These are phyloP conservation scores for Myotis lucifugus DNA, from an alignment of 2,113 vertebrate genomes.

Conservation along the genomic window DNA sequence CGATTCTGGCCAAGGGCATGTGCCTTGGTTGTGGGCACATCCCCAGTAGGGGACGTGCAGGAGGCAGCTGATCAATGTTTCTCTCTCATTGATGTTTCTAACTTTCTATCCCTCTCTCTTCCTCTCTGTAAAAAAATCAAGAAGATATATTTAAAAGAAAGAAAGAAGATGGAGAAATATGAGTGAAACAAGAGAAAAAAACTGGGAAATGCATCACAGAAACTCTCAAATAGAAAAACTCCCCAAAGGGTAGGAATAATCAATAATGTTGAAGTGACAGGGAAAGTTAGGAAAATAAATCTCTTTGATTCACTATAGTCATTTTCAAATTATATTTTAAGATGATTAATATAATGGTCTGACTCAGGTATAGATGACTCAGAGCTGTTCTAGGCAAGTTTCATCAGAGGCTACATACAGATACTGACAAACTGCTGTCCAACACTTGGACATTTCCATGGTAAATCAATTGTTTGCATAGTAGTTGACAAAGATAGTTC, in stretches of 20 bases:
- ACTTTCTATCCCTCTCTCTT: no score
- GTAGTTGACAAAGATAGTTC: not conserved
- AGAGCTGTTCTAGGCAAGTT: not conserved
- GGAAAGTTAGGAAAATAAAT: not conserved
- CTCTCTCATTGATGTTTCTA: no score
- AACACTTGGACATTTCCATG: not conserved
- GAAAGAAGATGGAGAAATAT: not conserved
- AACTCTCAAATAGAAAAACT: not conserved
- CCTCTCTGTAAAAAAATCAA: no score
- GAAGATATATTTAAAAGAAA: no score
- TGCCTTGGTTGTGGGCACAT: no score
- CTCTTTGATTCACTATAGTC: not conserved
- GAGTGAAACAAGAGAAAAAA: not conserved
- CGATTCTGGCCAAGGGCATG: no score
- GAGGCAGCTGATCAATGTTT: no score
- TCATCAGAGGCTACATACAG: not conserved
- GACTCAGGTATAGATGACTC: not conserved
- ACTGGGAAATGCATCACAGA: not conserved
- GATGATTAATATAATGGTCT: not conserved
- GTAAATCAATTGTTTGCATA: not conserved
- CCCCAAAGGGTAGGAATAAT: not conserved
- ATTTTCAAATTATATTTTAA: not conserved
- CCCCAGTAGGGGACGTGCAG: no score
- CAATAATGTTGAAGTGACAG: not conserved
- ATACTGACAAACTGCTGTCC: not conserved